phyloP scores from a whole-genome alignment of 1,140 invertebrate genomes.

The Mycetomoellerius zeteki region DNA sequence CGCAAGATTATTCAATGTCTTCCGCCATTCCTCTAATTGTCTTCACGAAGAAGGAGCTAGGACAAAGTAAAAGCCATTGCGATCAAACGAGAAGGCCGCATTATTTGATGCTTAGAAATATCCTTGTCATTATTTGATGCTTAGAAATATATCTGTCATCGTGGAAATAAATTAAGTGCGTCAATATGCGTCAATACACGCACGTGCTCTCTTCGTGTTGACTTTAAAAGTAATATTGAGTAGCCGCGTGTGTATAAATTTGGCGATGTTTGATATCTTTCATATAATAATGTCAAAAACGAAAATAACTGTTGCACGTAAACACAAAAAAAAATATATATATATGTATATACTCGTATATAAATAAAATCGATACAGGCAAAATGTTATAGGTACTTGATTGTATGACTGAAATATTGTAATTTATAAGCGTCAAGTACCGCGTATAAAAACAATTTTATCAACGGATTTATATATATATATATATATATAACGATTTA shows the following conservation, averaged over 20 bases:
- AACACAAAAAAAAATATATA: neutral
- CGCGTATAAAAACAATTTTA: neutral
- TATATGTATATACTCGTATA: neutral
- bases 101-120: neutral
- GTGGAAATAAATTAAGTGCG: neutral
- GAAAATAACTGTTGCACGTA: constrained; percentile 12
- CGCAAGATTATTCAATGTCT: constrained; percentile 47
- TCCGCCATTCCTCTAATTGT: constrained; percentile 49
- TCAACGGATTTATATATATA: constrained; percentile 14
- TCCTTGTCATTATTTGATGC: neutral
- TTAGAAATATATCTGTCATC: neutral
- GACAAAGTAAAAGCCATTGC: neutral
- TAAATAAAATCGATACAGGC: constrained; percentile 23
- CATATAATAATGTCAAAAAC: constrained; percentile 16
- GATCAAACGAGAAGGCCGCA: neutral
- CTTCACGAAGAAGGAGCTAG: neutral
- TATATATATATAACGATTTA: neutral
- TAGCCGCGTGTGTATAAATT: neutral
- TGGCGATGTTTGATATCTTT: neutral
- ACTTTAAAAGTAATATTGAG: neutral
- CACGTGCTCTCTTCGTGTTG: neutral
- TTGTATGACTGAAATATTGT: neutral
- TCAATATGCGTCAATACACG: no score
- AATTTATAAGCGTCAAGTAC: constrained; percentile 43
- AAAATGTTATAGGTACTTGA: constrained; percentile 34